Conservation (phyloP, 1,140 invertebrate genomes). For the Euschistus heros region DNA sequence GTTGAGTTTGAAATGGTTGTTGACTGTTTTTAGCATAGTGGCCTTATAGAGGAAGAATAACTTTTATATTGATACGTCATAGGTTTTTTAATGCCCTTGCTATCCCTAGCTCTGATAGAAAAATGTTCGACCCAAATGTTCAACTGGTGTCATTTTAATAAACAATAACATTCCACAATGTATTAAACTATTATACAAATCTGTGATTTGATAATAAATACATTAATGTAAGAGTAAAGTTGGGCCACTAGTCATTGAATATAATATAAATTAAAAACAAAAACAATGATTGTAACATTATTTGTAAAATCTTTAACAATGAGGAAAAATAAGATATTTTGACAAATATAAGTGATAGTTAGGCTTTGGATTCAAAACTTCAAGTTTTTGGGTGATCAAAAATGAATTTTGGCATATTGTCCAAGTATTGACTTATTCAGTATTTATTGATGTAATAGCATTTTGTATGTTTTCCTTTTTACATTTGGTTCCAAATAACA, state of each 20-base stretch:
- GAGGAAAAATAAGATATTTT: not conserved
- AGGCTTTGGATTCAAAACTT: not conserved
- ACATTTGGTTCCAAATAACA: not conserved
- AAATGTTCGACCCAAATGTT: not conserved
- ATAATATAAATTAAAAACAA: no score
- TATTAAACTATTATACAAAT: not conserved
- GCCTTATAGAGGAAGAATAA: slow-evolving; percentile 11
- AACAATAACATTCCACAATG: not conserved
- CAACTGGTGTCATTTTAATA: not conserved
- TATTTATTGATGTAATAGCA: not conserved
- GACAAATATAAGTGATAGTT: not conserved
- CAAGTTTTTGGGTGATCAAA: not conserved
- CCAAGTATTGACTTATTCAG: not conserved
- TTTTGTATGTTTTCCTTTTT: not conserved
- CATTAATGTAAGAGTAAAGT: not conserved
- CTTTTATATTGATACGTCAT: slow-evolving; percentile 8
- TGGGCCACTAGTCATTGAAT: no score
- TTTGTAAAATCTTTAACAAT: not conserved
- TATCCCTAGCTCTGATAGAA: slow-evolving; percentile 2
- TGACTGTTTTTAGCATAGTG: slow-evolving; percentile 14
- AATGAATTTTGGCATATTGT: not conserved
- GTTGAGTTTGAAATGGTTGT: not conserved
- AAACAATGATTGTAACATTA: no score
- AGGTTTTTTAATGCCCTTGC: slow-evolving; percentile 6
- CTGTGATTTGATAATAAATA: slow-evolving; percentile 2